Conservation (phyloP, 1,140 invertebrate genomes). For the Zaprionus taronus region DNA sequence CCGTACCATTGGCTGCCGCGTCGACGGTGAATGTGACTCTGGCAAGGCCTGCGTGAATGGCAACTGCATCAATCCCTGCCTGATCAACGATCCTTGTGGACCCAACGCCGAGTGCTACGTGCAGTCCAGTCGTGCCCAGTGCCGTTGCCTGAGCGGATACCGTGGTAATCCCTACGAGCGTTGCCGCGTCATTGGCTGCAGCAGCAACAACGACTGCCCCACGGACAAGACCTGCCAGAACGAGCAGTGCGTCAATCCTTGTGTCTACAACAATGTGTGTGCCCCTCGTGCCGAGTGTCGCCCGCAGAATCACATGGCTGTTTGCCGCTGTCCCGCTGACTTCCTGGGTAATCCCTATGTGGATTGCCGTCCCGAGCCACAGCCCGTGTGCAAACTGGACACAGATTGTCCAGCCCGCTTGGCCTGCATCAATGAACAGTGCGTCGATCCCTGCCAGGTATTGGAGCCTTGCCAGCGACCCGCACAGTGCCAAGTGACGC, state of each 20-base stretch:
- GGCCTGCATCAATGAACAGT: constrained; percentile 93
- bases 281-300: constrained; percentile 91
- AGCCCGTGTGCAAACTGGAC: constrained; percentile 92
- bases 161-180: constrained; percentile 91
- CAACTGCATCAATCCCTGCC: constrained; percentile 93
- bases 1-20: constrained; percentile 90
- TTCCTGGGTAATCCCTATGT: constrained; percentile 92
- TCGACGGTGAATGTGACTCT: constrained; percentile 91
- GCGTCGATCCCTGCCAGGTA: constrained; percentile 92
- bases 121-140: constrained; percentile 90
- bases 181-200: constrained; percentile 93
- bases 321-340: constrained; percentile 92
- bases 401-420: constrained; percentile 91
- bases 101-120: constrained; percentile 93
- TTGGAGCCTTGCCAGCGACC: constrained; percentile 92
- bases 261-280: constrained; percentile 90
- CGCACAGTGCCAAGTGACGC: constrained; percentile 91
- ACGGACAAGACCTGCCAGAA: constrained; percentile 92
- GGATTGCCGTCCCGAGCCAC: constrained; percentile 89
- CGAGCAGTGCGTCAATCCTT: constrained; percentile 94
- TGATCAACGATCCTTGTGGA: constrained; percentile 92
- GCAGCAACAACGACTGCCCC: constrained; percentile 94
- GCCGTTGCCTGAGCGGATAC: constrained; percentile 92
- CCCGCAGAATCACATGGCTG: constrained; percentile 91
- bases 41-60: constrained; percentile 93